Evolutionary conservation across 1,140 invertebrate species (phyloP), one percentile per base, ranked within the genome.

Genomic region (Luehdorfia chinensis): DNA sequence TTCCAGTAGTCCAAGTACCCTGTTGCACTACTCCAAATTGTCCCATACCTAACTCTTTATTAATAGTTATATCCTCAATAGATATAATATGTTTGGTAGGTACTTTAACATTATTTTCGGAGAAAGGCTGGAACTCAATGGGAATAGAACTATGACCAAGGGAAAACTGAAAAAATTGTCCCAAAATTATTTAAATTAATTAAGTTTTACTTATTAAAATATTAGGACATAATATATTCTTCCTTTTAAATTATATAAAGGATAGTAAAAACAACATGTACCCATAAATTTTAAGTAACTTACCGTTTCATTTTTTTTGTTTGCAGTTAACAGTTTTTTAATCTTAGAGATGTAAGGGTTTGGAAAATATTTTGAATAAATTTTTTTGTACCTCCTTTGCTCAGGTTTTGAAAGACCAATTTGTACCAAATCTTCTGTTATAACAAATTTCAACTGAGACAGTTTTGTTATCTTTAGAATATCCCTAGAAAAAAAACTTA

Each of bases 1-100:
- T 95, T 57, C 95, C 94, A 75, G 97, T 96, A n/a, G 96, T 97
- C 97, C 97, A 99, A 1, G 98, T 95, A 1, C 96, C 98, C 84
- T 99, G 97, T 68, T 98, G 97, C 0, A 99, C 98, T 4, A 97
- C 93, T 4, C 98, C 98, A 89, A 99, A 99, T 76, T 99, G 97
- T 7, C 98, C 98, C 56, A 93, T 94, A 13, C 97, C 97, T 8
- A 99, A 84, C 76, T 97, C 95, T 84, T 98, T 98, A 75, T 97
- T 97, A 2, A 98, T 93, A 23, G 94, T 93, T 61, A 99, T 97
- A 33, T 94, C 93, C 66, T 98, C 96, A 1, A 94, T 91, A 13
- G 96, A 94, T 71, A 99, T 99, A 55, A 99, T 97, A 75, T 99
- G 97, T 84, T 97, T 97, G 66, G 94, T 94, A 33, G 95, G 94